Evolutionary conservation across 2,113 vertebrate species (phyloP).

Genomic region (Chiloscyllium plagiosum): DNA sequence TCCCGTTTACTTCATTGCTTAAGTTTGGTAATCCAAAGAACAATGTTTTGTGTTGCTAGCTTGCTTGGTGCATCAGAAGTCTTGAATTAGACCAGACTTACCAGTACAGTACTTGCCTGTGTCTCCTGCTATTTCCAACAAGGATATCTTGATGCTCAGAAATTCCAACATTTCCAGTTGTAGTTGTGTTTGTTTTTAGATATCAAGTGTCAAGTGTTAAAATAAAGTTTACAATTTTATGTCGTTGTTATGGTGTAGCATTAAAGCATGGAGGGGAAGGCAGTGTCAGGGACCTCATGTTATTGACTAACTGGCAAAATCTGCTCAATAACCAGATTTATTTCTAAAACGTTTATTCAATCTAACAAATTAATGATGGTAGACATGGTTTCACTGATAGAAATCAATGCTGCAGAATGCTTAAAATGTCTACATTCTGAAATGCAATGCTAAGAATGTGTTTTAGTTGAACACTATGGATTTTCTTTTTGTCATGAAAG

Average conservation of each 20-base stretch:
- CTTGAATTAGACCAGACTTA: neutral
- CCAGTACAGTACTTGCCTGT: neutral
- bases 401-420: neutral
- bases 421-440: neutral
- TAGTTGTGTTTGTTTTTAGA: neutral
- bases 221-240: neutral
- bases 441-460: neutral
- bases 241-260: neutral
- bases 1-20: slow-evolving; percentile 4
- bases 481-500: neutral
- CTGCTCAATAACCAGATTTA: neutral
- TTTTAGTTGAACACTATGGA: neutral
- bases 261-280: neutral
- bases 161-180: neutral
- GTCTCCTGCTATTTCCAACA: neutral
- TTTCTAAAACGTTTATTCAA: neutral
- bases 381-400: neutral
- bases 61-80: neutral
- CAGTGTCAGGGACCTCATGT: neutral
- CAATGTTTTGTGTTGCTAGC: neutral
- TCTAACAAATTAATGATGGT: neutral
- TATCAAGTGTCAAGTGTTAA: neutral
- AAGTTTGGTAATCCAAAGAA: slow-evolving; percentile 1
- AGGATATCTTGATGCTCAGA: neutral
- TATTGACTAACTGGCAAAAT: neutral